A percentile compares a stretch with the other conserved stretches of the same genome.
These are phyloP conservation scores for Tringa solitaria DNA, from an alignment of 2,113 vertebrate genomes.

Conservation along the genomic window DNA sequence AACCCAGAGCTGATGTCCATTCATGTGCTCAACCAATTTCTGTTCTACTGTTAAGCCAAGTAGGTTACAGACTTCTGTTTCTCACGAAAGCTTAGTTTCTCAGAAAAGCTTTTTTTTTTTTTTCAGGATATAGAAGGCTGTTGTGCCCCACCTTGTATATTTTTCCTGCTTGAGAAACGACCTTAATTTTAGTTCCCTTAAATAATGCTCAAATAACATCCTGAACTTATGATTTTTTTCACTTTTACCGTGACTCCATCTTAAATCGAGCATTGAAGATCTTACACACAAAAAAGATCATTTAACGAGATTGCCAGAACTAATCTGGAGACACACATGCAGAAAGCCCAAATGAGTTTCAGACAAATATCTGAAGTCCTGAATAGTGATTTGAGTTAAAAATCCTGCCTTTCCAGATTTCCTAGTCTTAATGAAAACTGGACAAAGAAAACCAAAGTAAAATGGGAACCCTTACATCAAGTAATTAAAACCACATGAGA, in stretches of 20 bases:
- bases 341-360: neutral
- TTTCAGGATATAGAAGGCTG: neutral
- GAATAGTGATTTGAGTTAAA: neutral
- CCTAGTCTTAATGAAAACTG: neutral
- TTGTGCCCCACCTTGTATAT: neutral
- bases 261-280: neutral
- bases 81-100: neutral
- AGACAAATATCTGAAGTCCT: neutral
- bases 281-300: neutral
- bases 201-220: neutral
- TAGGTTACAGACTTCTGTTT: neutral
- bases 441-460: neutral
- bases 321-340: neutral
- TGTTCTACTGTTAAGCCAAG: neutral
- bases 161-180: neutral
- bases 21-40: neutral
- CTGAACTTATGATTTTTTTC: neutral
- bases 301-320: neutral
- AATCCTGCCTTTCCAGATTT: neutral
- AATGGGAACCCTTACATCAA: neutral
- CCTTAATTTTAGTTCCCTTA: neutral
- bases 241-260: neutral
- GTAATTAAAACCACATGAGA: constrained; percentile 11
- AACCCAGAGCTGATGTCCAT: neutral
- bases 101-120: neutral